Conservation (phyloP, 1,140 invertebrate species). For the Physella acuta region DNA sequence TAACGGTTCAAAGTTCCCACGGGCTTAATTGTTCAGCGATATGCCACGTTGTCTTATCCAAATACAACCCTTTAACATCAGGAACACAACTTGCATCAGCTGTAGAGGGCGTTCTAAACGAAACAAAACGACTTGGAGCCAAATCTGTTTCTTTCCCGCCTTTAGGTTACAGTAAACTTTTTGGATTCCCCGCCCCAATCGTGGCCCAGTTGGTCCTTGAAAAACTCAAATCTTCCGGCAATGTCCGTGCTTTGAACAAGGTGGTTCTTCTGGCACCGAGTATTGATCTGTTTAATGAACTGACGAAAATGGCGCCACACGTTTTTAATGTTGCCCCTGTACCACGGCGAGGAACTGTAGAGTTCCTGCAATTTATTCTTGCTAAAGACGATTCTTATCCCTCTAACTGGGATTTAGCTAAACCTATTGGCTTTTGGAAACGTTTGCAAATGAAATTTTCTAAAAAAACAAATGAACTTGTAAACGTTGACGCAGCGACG, state of each 20-base stretch:
- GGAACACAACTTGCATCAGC: not conserved
- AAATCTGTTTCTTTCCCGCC: conserved; percentile 9
- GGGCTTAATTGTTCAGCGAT: not conserved
- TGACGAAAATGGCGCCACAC: not conserved
- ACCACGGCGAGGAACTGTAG: not conserved
- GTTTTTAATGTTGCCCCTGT: not conserved
- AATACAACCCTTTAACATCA: not conserved
- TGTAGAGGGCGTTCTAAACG: not conserved
- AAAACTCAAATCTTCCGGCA: not conserved
- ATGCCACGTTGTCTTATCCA: conserved; percentile 1
- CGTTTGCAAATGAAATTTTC: not conserved
- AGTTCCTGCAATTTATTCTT: not conserved
- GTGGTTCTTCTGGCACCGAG: conserved; percentile 7
- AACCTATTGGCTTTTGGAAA: not conserved
- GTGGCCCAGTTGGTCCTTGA: not conserved
- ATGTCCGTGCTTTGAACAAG: not conserved
- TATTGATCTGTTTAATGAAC: not conserved
- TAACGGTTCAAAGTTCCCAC: not conserved
- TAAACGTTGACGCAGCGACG: not conserved
- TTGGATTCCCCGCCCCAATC: not conserved
- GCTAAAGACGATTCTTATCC: not conserved
- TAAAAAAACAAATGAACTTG: not conserved
- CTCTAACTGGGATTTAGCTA: not conserved
- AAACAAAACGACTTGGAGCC: not conserved
- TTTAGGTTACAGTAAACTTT: conserved; percentile 6